Evolutionary conservation across 2,888 invertebrate species (phyloP), one percentile per base, ranked within the genome.

Genomic region (Seladonia tumulorum): DNA sequence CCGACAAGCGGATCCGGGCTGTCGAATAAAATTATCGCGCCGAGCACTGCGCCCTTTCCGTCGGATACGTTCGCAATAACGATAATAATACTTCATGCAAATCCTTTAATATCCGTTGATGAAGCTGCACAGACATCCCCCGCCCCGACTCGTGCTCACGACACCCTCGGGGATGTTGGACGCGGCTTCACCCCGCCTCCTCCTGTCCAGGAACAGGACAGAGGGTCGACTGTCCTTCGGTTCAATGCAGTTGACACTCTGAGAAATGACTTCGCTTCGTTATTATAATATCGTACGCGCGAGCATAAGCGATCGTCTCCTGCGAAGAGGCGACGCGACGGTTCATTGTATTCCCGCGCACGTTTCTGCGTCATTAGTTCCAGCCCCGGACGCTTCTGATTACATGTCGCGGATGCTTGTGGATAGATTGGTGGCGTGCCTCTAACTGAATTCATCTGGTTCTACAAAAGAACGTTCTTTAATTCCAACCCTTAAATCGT

Each of bases 81-180:
- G 91, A 93, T 93, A 92, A 93, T 93, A 93, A 94, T 94, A 93
- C 94, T 94, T 93, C 93, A 94, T 94, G 94, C 94, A 94, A 94
- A 94, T 94, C 94, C 93, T 94, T 94, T 94, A 94, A 94, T 94
- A 94, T 94, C 93, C 93, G 93, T 92, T 94, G 94, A 94, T 94
- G 94, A 94, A 94, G 94, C 93, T 91, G 86, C 93, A 88, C 87
- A 85, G 78, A 85, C 90, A 53, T 81, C 90, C 87, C 88, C 80
- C 91, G 92, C 87, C 88, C 80, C 91, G 92, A 49, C 91, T 88
- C 74, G 79, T 90, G 88, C 91, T 92, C 92, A 93, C 92, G 94
- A 93, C 93, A 94, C 94, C 93, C 94, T 89, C 90, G 94, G 92
- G 94, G 91, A 91, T 91, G 93, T 90, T 90, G 92, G 92, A 91